Conservation (phyloP, 2,113 vertebrate genomes). For the Tyto alba region DNA sequence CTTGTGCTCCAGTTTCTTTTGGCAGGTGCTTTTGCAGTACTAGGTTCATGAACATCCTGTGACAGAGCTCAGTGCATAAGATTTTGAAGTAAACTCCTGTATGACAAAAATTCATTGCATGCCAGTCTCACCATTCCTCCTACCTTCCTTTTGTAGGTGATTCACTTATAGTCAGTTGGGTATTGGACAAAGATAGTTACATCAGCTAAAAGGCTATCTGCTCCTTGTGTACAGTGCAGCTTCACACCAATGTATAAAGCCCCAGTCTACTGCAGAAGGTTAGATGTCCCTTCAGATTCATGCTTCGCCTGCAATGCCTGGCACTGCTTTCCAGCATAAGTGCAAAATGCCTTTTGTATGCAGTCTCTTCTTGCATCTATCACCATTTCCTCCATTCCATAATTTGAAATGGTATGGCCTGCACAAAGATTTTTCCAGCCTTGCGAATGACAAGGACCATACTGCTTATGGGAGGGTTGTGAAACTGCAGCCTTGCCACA, state of each 20-base stretch:
- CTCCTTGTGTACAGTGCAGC: not conserved
- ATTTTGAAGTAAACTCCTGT: not conserved
- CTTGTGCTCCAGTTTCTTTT: not conserved
- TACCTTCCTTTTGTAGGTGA: not conserved
- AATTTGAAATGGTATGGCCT: not conserved
- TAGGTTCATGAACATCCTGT: not conserved
- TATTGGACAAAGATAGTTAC: constrained; percentile 19
- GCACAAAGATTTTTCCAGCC: not conserved
- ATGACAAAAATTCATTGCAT: not conserved
- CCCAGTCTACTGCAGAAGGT: not conserved
- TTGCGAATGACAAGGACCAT: not conserved
- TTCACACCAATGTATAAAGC: not conserved
- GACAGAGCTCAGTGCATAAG: not conserved
- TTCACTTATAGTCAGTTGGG: constrained; percentile 16
- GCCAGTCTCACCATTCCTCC: not conserved
- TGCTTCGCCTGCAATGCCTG: not conserved
- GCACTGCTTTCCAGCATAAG: not conserved
- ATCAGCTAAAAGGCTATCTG: not conserved
- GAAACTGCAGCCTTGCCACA: not conserved
- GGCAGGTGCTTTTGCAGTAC: not conserved
- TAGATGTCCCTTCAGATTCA: not conserved
- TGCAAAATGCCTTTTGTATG: not conserved
- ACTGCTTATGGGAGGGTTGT: not conserved
- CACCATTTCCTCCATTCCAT: not conserved
- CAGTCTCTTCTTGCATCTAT: not conserved